phyloP scores from a whole-genome alignment of 2,797 vertebrate species.

The Gallinago nigripennis region DNA sequence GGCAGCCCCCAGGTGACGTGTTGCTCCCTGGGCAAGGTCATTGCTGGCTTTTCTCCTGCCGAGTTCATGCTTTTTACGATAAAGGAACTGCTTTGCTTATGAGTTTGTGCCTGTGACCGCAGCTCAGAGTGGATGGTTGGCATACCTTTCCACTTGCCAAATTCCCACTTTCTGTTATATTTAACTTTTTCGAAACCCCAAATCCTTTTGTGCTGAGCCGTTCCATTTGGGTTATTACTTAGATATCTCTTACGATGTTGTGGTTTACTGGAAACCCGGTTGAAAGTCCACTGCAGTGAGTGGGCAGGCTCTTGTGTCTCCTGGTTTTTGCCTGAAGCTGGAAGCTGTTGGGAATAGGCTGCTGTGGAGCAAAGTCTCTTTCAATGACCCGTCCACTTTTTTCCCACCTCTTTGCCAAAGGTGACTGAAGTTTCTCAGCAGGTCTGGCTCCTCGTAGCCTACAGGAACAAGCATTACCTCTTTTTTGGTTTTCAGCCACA shows the following conservation, averaged over 20 bases:
- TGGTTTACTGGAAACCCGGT: background rate
- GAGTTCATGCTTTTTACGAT: background rate
- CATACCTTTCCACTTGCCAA: background rate
- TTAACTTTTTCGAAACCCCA: background rate
- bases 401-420: background rate
- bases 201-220: background rate
- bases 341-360: background rate
- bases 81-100: background rate
- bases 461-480: background rate
- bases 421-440: background rate
- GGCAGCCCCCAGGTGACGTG: background rate
- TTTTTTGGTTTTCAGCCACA: background rate
- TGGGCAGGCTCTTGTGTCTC: background rate
- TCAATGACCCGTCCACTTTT: background rate
- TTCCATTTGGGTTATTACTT: background rate
- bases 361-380: background rate
- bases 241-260: background rate
- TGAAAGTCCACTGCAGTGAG: background rate
- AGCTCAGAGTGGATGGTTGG: background rate
- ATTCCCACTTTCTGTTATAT: background rate
- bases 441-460: background rate
- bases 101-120: background rate
- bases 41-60: background rate
- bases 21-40: background rate
- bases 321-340: background rate